Evolutionary conservation across 2,888 invertebrate species (phyloP).

Genomic region (Macrosiphum euphorbiae): DNA sequence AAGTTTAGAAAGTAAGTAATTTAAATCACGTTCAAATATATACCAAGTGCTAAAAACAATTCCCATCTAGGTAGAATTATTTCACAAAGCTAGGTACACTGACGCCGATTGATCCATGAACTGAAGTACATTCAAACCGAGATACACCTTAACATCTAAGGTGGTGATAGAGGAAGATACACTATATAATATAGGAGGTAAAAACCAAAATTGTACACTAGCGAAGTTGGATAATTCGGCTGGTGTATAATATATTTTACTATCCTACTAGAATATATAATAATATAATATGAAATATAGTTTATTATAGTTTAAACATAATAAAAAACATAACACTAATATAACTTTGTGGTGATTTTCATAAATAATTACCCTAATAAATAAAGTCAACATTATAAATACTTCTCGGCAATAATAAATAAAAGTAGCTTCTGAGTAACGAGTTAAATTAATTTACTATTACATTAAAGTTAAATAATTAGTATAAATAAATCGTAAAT

Average conservation of each 20-base stretch:
- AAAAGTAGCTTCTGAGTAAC: not conserved
- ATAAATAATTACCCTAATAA: slow-evolving; percentile 43
- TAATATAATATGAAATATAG: not conserved
- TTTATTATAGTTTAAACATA: not conserved
- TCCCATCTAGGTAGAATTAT: no score
- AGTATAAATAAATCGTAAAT: slow-evolving; percentile 23
- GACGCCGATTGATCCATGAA: no score
- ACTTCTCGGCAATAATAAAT: slow-evolving; percentile 45
- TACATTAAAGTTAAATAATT: not conserved
- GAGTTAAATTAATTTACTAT: not conserved
- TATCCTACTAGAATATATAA: not conserved
- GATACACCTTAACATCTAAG: no score
- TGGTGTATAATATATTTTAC: not conserved
- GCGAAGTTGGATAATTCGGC: not conserved
- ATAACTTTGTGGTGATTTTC: not conserved
- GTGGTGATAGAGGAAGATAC: no score
- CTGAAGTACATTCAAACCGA: no score
- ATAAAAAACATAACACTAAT: not conserved
- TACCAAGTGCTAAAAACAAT: no score
- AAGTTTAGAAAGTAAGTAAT: no score
- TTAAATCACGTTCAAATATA: no score
- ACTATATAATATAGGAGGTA: no score
- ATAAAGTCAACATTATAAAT: not conserved
- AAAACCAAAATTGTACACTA: not conserved
- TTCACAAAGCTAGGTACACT: no score